phyloP scores from a whole-genome alignment of 1,140 invertebrate species.

The Bathynomus jamesi region DNA sequence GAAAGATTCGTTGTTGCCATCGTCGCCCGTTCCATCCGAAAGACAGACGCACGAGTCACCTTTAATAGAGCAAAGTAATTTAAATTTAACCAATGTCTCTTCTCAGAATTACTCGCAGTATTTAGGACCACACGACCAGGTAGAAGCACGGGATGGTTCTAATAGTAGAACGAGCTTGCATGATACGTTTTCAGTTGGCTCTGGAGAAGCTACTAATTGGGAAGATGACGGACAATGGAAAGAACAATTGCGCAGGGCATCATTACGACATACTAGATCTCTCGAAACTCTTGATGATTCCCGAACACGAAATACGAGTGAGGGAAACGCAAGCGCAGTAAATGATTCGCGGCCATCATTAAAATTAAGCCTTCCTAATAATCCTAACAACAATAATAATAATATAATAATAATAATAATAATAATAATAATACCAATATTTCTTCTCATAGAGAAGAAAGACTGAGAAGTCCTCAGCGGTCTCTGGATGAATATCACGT shows the following conservation, averaged over 20 bases:
- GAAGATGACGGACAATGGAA: constrained; percentile 72
- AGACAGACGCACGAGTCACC: constrained; percentile 17
- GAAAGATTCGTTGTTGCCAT: no score
- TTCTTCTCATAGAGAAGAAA: neutral
- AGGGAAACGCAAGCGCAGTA: neutral
- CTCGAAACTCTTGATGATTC: constrained; percentile 44
- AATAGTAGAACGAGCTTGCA: constrained; percentile 16
- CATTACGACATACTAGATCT: constrained; percentile 62
- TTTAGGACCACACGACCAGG: constrained; percentile 16
- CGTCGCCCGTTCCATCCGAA: constrained; percentile 19
- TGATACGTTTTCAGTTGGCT: constrained; percentile 6
- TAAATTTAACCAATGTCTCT: neutral
- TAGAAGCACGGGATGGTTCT: constrained; percentile 24
- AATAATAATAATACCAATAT: no score
- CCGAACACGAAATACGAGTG: constrained; percentile 42
- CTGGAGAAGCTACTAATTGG: constrained; percentile 60
- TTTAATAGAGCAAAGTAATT: neutral
- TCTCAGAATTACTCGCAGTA: neutral
- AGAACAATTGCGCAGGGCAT: constrained; percentile 65
- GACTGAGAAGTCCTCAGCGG: constrained; percentile 49
- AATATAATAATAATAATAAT: no score
- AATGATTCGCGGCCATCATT: constrained; percentile 43
- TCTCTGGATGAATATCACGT: constrained; percentile 38
- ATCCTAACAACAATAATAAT: no score
- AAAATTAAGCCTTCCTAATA: constrained; percentile 48